Percentiles rank a stretch among this genome's conserved stretches.
phyloP scores from a whole-genome alignment of 2,113 vertebrate genomes.

The Numida meleagris region DNA sequence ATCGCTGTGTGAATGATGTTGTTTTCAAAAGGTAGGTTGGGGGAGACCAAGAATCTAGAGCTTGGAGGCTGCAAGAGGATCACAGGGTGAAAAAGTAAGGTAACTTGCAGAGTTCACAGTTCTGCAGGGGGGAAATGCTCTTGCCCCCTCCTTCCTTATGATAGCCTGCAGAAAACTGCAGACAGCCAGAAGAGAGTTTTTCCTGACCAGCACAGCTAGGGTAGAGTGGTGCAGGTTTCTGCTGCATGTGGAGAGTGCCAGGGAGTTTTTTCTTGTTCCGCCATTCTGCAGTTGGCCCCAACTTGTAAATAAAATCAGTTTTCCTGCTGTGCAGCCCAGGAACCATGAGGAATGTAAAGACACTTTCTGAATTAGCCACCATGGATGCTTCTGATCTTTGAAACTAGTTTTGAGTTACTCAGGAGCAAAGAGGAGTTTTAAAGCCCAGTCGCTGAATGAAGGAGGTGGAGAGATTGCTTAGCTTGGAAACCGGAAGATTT shows the following conservation, averaged over 20 bases:
- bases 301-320: neutral
- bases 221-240: neutral
- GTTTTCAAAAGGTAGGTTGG: neutral
- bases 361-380: neutral
- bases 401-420: neutral
- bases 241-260: neutral
- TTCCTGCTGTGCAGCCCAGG: neutral
- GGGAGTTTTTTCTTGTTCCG: neutral
- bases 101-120: neutral
- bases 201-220: neutral
- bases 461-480: neutral
- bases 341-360: neutral
- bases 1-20: neutral
- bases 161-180: neutral
- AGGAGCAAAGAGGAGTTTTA: neutral
- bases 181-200: neutral
- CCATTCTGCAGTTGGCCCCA: neutral
- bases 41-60: neutral
- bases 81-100: fast-evolving
- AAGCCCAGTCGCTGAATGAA: neutral
- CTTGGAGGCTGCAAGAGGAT: neutral
- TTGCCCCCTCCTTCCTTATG: fast-evolving
- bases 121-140: neutral
- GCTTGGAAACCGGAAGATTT: neutral
- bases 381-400: neutral